phyloP scores from a whole-genome alignment of 2,888 invertebrate species.

The Lochmaea crataegi region DNA sequence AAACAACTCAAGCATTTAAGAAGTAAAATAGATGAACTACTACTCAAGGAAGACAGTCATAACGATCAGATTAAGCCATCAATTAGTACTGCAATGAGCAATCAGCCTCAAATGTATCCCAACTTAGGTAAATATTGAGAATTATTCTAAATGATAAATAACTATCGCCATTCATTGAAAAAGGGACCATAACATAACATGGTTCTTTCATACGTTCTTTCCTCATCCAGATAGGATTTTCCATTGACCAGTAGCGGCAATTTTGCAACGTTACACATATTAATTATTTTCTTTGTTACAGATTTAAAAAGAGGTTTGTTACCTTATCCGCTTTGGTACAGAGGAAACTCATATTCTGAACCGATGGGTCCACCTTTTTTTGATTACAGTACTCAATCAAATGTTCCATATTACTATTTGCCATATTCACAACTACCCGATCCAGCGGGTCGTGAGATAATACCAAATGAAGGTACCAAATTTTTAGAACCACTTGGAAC shows the following conservation, averaged over 20 bases:
- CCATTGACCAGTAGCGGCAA: too few species aligned
- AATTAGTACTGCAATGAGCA: not conserved
- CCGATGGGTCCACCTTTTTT: not conserved
- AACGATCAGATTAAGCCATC: not conserved
- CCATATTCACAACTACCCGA: not conserved
- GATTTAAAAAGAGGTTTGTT: conserved; percentile 10
- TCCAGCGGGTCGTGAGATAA: not conserved
- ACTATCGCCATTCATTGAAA: too few species aligned
- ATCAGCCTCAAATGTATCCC: not conserved
- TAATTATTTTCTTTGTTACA: conserved; percentile 12
- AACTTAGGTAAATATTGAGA: conserved; percentile 9
- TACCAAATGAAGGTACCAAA: not conserved
- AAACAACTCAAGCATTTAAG: conserved; percentile 6
- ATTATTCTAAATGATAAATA: not conserved
- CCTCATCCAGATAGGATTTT: too few species aligned
- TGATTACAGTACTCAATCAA: conserved; percentile 5
- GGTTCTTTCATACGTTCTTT: too few species aligned
- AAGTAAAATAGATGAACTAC: conserved; percentile 12
- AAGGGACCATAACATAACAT: too few species aligned
- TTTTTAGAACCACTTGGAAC: not conserved
- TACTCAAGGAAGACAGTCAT: not conserved
- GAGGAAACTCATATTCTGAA: conserved; percentile 17
- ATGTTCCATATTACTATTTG: not conserved
- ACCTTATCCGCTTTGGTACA: conserved; percentile 31
- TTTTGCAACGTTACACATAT: too few species aligned